Evolutionary conservation across 1,140 invertebrate species (phyloP), one percentile per base, ranked within the genome.

Genomic region (Eumaeus atala): DNA sequence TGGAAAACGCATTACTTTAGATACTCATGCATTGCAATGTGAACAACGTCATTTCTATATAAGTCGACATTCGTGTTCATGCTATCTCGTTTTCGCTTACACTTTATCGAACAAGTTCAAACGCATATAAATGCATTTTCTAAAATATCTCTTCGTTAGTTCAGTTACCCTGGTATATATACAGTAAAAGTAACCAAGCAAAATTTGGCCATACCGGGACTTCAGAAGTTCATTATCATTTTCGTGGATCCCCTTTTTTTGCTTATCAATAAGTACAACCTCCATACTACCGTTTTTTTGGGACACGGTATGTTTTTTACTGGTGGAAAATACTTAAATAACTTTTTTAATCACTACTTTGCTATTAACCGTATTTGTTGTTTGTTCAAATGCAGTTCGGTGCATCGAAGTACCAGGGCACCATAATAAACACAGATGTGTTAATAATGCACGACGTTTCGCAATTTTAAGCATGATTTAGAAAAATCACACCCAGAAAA

Each of bases 351-450:
- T 8, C 17, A 17, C 1, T 14, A n/a, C 12, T 44, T 42, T 44
- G 9, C 12, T 9, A 14, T 11, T 9, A 18, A 42, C 2, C 6
- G 21, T 28, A 3, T 2, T 28, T 28, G 2, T 2, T 28, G 21
- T 28, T 28, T 51, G 33, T 36, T 35, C 18, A 40, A 74, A 74
- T 81, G 76, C 76, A 81, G 49, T 66, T 68, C 48, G 59, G 63
- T 78, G 74, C 79, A 84, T 70, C 68, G 36, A 54, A 57, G 37
- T 74, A 83, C 79, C 62, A 83, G 76, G 77, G 61, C 48, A 61
- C 21, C 70, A 79, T 64, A 64, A 70, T 18, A 47, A 53, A 17
- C 28, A 12, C 21, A 33, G 18, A 28, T 14, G n/a, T 17, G 9
- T 28, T 34, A 16, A 42, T 53, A 21, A 48, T 51, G 33, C 16